phyloP scores from a whole-genome alignment of 2,888 invertebrate genomes.

The Heliconius charithonia region DNA sequence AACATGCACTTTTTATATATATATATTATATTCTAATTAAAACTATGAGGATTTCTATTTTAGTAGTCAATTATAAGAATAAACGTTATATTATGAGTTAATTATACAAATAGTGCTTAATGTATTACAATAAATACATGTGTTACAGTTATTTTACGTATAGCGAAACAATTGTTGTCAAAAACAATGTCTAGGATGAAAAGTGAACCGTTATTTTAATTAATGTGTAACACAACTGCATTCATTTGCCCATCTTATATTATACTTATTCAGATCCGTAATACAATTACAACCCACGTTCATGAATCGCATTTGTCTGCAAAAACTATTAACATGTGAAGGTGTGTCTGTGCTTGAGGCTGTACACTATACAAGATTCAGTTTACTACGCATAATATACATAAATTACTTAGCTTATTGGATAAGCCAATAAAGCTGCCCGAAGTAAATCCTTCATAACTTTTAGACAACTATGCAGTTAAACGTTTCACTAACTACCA shows the following conservation, averaged over 20 bases:
- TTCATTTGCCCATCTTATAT: constrained; percentile 32
- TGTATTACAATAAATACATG: background rate
- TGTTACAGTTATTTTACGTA: background rate
- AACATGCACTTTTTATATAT: background rate
- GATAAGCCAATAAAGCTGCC: background rate
- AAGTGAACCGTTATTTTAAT: constrained; percentile 36
- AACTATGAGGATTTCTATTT: background rate
- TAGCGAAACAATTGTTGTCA: background rate
- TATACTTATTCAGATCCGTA: constrained; percentile 36
- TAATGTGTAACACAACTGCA: constrained; percentile 36
- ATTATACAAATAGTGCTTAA: background rate
- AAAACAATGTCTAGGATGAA: constrained; percentile 3
- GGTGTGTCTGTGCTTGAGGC: constrained; percentile 53
- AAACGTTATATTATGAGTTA: background rate
- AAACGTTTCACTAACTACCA: background rate
- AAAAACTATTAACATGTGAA: constrained; percentile 51
- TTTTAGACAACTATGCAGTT: background rate
- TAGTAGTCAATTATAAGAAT: background rate
- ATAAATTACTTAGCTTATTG: constrained; percentile 7
- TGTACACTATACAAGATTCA: constrained; percentile 32
- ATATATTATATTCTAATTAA: background rate
- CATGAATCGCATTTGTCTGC: constrained; percentile 47
- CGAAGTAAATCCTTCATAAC: background rate
- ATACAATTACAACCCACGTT: constrained; percentile 48
- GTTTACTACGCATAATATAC: constrained; percentile 21